Percentiles rank a stretch among this genome's conserved stretches.
Conservation (phyloP, 2,888 invertebrate genomes). For the Limnephilus auricula region DNA sequence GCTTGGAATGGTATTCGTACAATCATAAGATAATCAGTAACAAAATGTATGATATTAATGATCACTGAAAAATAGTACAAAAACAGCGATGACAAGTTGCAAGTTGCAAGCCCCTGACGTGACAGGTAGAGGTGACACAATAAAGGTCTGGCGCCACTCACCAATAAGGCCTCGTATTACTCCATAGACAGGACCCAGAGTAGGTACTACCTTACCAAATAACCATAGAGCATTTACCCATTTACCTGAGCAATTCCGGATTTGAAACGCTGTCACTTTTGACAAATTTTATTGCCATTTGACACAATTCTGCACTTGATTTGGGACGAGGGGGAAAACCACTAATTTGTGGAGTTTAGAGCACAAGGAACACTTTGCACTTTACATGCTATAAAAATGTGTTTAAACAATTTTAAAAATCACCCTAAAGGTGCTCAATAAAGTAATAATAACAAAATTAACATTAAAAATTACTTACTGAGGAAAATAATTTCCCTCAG, state of each 20-base stretch:
- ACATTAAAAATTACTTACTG: no score
- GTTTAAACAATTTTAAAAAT: background rate
- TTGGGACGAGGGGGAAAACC: background rate
- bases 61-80: background rate
- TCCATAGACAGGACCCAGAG: background rate
- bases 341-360: background rate
- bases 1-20: no score
- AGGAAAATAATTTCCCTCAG: no score
- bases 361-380: background rate
- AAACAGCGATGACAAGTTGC: background rate
- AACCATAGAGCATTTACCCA: slow-evolving; percentile 27
- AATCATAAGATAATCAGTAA: no score
- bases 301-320: slow-evolving; percentile 47
- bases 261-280: slow-evolving; percentile 46
- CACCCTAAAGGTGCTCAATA: no score
- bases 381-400: background rate
- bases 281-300: slow-evolving; percentile 43
- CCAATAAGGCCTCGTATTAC: background rate
- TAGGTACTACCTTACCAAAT: background rate
- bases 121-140: slow-evolving; percentile 9
- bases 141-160: background rate
- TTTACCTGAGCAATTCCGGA: slow-evolving; percentile 25
- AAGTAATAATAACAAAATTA: no score
- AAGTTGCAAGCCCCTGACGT: background rate
- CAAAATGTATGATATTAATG: no score